phyloP scores from a whole-genome alignment of 2,888 invertebrate genomes.

The Ferrisia virgata region DNA sequence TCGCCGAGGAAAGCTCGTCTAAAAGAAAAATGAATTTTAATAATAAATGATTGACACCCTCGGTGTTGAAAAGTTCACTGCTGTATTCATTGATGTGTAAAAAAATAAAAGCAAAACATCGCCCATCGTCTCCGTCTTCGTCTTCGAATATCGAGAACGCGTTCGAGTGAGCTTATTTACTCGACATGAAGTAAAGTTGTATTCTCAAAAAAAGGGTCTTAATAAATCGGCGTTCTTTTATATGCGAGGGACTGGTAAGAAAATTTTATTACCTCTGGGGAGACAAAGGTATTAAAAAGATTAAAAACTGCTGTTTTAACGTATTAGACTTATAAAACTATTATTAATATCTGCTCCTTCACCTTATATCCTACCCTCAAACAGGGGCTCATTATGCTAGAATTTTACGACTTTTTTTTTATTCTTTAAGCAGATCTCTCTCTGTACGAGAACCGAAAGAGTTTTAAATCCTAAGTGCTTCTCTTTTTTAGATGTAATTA shows the following conservation, averaged over 20 bases:
- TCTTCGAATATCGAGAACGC: not conserved
- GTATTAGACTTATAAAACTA: constrained; percentile 12
- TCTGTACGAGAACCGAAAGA: not conserved
- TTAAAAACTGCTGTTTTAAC: constrained; percentile 28
- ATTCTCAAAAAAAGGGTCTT: not conserved
- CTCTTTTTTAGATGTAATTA: not conserved
- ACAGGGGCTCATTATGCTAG: not conserved
- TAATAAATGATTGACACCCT: constrained; percentile 25
- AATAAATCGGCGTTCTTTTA: not conserved
- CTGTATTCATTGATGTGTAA: not conserved
- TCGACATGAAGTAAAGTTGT: not conserved
- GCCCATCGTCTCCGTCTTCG: not conserved
- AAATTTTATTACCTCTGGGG: constrained; percentile 25
- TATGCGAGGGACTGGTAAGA: not conserved
- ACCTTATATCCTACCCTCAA: not conserved
- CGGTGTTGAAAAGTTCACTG: not conserved
- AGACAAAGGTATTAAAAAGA: constrained; percentile 30
- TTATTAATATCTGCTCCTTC: constrained; percentile 8
- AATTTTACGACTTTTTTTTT: not conserved
- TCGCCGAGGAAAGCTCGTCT: not conserved
- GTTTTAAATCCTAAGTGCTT: not conserved
- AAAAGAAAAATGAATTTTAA: constrained; percentile 7
- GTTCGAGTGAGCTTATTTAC: constrained; percentile 23
- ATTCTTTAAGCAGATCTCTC: not conserved
- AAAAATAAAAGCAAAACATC: not conserved